Conservation (phyloP, 2,113 vertebrate genomes). For the Copsychus sechellarum region DNA sequence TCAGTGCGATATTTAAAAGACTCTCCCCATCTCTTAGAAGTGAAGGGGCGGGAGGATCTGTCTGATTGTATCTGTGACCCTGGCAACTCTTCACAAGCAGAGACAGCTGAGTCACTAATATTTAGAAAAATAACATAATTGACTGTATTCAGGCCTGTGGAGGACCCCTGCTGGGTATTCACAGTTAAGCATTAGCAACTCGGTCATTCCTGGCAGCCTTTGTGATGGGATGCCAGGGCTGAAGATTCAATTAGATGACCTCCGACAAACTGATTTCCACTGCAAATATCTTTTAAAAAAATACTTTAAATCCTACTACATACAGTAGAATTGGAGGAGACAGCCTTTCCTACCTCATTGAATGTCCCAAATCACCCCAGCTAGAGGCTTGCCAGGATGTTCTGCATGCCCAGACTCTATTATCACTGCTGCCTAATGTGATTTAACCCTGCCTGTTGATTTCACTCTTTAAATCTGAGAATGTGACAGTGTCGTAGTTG, state of each 20-base stretch:
- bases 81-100: constrained; percentile 70
- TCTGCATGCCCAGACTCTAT: neutral
- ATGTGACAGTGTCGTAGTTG: neutral
- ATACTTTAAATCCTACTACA: constrained; percentile 43
- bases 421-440: constrained; percentile 3
- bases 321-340: constrained; percentile 61
- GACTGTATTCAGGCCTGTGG: constrained; percentile 65
- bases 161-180: constrained; percentile 66
- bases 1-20: neutral
- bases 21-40: neutral
- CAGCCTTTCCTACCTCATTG: constrained; percentile 50
- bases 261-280: constrained; percentile 54
- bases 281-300: constrained; percentile 32
- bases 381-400: neutral
- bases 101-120: constrained; percentile 75
- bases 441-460: constrained; percentile 11
- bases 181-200: constrained; percentile 68
- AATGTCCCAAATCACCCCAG: constrained; percentile 19
- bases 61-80: constrained; percentile 67
- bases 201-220: constrained; percentile 65
- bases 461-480: constrained; percentile 14
- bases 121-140: constrained; percentile 76
- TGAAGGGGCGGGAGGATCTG: constrained; percentile 7
- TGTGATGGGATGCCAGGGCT: constrained; percentile 61
- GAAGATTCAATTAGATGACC: constrained; percentile 66